Base-by-base conservation (phyloP, 2,113 vertebrate genomes). In the Triplophysa siluroides region DNA sequence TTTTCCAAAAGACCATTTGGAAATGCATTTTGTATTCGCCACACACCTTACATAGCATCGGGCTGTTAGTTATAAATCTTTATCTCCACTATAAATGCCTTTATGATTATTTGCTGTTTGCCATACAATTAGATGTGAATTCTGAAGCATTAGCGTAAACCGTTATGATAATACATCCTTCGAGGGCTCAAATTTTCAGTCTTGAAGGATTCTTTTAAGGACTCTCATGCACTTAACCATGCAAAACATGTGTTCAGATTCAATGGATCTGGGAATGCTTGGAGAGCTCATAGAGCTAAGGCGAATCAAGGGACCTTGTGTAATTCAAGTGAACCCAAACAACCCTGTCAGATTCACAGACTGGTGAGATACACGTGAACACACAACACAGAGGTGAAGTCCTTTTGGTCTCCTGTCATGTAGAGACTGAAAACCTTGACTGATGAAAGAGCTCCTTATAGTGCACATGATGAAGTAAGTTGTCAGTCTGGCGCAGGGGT, bases 301-400 rank as follows among this genome's bases (percentile, higher is more conserved):
- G 50, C 13, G 14, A 76, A 76, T 76, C 73, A 50, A 50, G 52
- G 45, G 33, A 47, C 47, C 50, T 85, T 76, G 70, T 76, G 61
- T 64, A 83, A 87, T 76, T 83, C 84, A 81, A 71, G 29, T 84
- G 83, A 82, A 83, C 81, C 76, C 26, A 69, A 80, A 83, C 61
- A 21, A 72, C 45, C 71, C 63, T 78, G 66, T 79, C 75, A 16
- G 43, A 63, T 78, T 18, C 64, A 33, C 33, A 70, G 50, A 61
- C 14, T 83, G 78, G 33, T 79, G 69, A 81, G 78, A 79, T 71
- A 45, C 10, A 2, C 70, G 10, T 41, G 18, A 18, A 54, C n/a
- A 52, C n/a, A 47, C 50, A 64, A 18, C 43, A 14, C 71, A 65
- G 18, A 76, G 61, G 45, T 76, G 74, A 54, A 65, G 24, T 65